Base-by-base conservation (phyloP, 2,888 invertebrate genomes). In the Cryptocephalus moraei region DNA sequence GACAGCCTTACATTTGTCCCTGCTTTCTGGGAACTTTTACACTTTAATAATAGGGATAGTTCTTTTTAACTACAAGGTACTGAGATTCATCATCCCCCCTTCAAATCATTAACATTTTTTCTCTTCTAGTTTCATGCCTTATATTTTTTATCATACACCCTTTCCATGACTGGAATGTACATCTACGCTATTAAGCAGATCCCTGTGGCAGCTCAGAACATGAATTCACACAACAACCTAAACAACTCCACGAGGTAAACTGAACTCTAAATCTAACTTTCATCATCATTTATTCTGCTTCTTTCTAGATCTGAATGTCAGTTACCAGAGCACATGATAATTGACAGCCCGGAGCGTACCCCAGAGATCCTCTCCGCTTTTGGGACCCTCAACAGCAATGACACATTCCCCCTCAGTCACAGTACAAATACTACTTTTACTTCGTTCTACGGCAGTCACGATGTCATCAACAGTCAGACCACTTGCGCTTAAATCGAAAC, bases 21-120 rank as follows among this genome's bases (percentile, higher is more conserved):
- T 91, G 49, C 72, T 91, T 47, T 87, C 90, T 0, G 80, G 90
- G 1, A 89, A 91, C 70, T 90, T 89, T 68, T 91, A 90, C 68
- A 84, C 89, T 4, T 77, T 91, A 13, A 76, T 91, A 43, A 78
- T 83, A 57, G 90, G 90, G 55, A 82, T 90, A 70, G 78, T 84
- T 60, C 76, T 88, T 54, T 88, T 89, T 71, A 80, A 85, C 54
- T 88, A 87, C 68, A 82, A 84, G 79, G 89, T 89, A 65, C 39
- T 44, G 10, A 8, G n/a, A 33, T 22, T 6, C 34, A 32, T 34
- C 34, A 39, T 39, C n/a, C 14, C 2, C 6, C 14, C 13, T 44
- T 45, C 10, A 13, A 33, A 31, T 41, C 34, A 39, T 13, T 14
- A 46, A 42, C 12, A 43, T 13, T 39, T 48, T 40, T 44, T 49